Evolutionary conservation across 2,888 invertebrate species (phyloP).

Genomic region (Leucophenga montana): DNA sequence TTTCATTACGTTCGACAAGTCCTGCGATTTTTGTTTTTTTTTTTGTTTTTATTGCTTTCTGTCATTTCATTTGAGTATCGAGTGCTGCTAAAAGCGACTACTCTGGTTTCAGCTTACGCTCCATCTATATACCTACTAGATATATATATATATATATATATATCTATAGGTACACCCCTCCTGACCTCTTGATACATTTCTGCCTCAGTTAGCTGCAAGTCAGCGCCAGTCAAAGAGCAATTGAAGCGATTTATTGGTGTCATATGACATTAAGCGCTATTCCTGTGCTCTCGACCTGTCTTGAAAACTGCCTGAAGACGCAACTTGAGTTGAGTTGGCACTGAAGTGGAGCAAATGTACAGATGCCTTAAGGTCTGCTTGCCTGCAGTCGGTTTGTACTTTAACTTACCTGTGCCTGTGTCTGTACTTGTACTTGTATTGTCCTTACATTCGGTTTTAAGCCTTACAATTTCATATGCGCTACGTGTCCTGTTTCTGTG

Average conservation of each 20-base stretch:
- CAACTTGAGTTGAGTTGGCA: background rate
- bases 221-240: conserved; percentile 62
- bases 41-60: conserved; percentile 37
- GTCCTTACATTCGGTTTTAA: background rate
- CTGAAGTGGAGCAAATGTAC: conserved; percentile 35
- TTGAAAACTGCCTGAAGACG: background rate
- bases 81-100: too few species aligned
- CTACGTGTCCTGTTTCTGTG: background rate
- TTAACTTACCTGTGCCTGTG: background rate
- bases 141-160: too few species aligned
- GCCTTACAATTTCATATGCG: background rate
- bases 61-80: conserved; percentile 47
- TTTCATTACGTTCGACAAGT: background rate
- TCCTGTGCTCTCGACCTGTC: conserved; percentile 31
- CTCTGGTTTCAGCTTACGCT: too few species aligned
- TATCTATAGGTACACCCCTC: too few species aligned
- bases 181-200: too few species aligned
- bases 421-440: too few species aligned
- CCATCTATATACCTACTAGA: too few species aligned
- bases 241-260: conserved; percentile 67
- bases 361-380: conserved; percentile 29
- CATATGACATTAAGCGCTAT: conserved; percentile 55
- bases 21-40: background rate
- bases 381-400: background rate
- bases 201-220: conserved; percentile 26